Base-by-base conservation (phyloP, 2,888 invertebrate genomes). In the Lomographa bimaculata region DNA sequence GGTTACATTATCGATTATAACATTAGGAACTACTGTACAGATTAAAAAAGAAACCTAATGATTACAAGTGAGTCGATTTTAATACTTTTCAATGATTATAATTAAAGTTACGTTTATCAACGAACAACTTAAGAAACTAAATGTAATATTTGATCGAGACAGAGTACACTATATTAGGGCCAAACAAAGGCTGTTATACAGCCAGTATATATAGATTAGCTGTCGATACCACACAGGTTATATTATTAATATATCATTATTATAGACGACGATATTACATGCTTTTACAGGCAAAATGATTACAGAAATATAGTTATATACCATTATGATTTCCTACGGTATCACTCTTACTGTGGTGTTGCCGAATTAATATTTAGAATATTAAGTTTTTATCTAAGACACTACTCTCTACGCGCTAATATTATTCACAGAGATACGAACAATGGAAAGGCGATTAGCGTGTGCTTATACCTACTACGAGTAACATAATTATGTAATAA, bases 11-110 rank as follows among this genome's bases (percentile, higher is more conserved):
- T 84, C 72, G 84, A 86, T 86, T 87, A 87, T 69, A 81, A 64
- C 32, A 68, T 84, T 80, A 87, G 87, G 86, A 87, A 85, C 87
- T 87, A 80, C 87, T 87, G 85, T 87, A 87, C 87, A 87, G 67
- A 73, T 71, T 68, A 72, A 11, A 71, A 75, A 66, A 74, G 77
- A 78, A 35, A 35, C 35, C 35, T 40, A 34, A 34, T 17, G 39
- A 26, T 34, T 34, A 78, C 70, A 69, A 71, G 64, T 68, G 66
- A 66, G 70, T 73, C 56, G 67, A 71, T 72, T 75, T 61, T 57
- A 63, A 62, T 67, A 63, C 59, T 69, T n/a, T 68, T 58, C 50
- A 55, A 64, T 49, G 53, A 61, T 69, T 69, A 67, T 68, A 64
- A 68, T 67, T 71, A 66, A 58, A 42, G 61, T 64, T 58, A 60